Conservation (phyloP, 2,888 invertebrate species). For the Bruchidius siliquastri region DNA sequence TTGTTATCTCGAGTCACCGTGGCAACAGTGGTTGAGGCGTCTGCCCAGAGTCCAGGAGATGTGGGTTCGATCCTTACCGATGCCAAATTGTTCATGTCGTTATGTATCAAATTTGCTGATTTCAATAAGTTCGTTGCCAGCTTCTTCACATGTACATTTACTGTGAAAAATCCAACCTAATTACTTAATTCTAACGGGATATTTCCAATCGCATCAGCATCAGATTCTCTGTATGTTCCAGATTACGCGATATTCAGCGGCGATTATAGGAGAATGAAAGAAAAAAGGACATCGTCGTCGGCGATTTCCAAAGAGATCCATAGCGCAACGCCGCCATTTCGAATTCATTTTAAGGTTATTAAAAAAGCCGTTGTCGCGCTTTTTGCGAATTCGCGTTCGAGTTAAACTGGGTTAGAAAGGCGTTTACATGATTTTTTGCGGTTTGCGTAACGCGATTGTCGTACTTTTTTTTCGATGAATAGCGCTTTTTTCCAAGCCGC, state of each 20-base stretch:
- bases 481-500: not conserved
- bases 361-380: not conserved
- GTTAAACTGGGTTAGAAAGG: not conserved
- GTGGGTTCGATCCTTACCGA: too few relatives aligned
- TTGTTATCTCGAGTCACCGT: too few relatives aligned
- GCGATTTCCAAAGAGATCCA: not conserved
- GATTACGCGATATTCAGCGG: not conserved
- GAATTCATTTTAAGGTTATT: not conserved
- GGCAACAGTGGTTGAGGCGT: too few relatives aligned
- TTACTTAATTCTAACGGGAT: too few relatives aligned
- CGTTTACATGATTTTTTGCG: not conserved
- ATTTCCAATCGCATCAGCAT: too few relatives aligned
- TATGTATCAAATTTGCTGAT: too few relatives aligned
- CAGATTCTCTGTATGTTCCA: not conserved
- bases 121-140: too few relatives aligned
- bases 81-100: too few relatives aligned
- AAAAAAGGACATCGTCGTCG: not conserved
- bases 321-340: not conserved
- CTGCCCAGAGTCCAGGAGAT: too few relatives aligned
- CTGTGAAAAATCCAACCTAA: too few relatives aligned
- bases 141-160: too few relatives aligned
- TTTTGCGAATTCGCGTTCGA: not conserved
- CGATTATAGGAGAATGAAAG: not conserved
- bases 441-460: not conserved
- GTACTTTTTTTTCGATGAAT: not conserved